phyloP scores from a whole-genome alignment of 2,888 invertebrate genomes.

The Lasioglossum figueresi region DNA sequence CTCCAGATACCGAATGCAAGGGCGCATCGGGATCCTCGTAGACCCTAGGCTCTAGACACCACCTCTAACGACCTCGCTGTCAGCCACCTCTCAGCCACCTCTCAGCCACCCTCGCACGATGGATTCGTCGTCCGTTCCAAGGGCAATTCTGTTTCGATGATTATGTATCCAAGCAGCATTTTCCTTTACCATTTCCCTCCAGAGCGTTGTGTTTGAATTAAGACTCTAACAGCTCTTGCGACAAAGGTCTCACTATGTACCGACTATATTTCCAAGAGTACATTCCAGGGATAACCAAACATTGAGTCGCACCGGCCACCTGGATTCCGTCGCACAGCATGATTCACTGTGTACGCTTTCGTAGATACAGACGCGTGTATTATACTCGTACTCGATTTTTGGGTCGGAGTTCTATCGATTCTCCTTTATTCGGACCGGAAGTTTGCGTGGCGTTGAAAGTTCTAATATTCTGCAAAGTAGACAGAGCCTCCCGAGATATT shows the following conservation, averaged over 20 bases:
- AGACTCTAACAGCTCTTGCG: background rate
- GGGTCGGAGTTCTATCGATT: background rate
- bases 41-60: background rate
- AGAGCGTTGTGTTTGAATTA: background rate
- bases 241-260: background rate
- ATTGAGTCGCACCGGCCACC: background rate
- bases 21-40: background rate
- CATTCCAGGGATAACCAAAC: background rate
- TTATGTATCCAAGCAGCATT: background rate
- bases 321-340: background rate
- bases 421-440: background rate
- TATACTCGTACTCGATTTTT: background rate
- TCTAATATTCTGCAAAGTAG: background rate
- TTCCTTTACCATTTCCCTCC: too few relatives aligned
- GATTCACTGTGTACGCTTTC: background rate
- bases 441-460: background rate
- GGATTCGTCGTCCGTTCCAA: background rate
- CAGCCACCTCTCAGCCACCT: background rate
- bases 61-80: background rate
- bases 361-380: background rate
- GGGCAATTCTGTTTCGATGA: background rate
- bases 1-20: background rate
- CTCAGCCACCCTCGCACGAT: background rate
- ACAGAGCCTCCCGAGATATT: background rate
- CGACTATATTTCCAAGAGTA: background rate